phyloP scores from a whole-genome alignment of 2,797 vertebrate species.

The Semaprochilodus insignis region DNA sequence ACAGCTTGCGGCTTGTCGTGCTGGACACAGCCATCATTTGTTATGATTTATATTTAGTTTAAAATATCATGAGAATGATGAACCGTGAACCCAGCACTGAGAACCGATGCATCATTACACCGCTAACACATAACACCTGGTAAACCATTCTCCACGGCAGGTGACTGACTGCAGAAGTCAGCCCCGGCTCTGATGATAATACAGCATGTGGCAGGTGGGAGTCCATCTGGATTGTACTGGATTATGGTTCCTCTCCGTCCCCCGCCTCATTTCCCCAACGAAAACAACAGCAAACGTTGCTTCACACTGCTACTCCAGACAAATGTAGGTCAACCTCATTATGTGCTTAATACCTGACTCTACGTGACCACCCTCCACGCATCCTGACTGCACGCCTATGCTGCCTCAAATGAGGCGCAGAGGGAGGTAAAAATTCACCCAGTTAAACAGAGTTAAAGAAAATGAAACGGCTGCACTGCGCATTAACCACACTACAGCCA shows the following conservation, averaged over 20 bases:
- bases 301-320: slow-evolving; percentile 47
- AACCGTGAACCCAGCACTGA: no score
- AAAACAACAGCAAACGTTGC: slow-evolving; percentile 36
- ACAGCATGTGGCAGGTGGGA: slow-evolving; percentile 33
- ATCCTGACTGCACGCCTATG: neutral
- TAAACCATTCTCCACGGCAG: neutral
- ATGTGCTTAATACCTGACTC: slow-evolving; percentile 55
- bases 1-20: no score
- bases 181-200: neutral
- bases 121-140: neutral
- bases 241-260: slow-evolving; percentile 20
- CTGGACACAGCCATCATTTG: no score
- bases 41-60: no score
- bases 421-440: neutral
- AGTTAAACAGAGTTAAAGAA: neutral
- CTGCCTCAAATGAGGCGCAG: neutral
- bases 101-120: neutral
- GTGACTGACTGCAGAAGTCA: neutral
- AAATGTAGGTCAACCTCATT: slow-evolving; percentile 72
- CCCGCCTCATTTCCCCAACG: slow-evolving; percentile 18
- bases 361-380: slow-evolving; percentile 59
- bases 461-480: neutral
- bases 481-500: neutral
- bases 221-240: slow-evolving; percentile 42
- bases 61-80: no score